Evolutionary conservation across 1,140 invertebrate genomes (phyloP).

Genomic region (Conus ventricosus): DNA sequence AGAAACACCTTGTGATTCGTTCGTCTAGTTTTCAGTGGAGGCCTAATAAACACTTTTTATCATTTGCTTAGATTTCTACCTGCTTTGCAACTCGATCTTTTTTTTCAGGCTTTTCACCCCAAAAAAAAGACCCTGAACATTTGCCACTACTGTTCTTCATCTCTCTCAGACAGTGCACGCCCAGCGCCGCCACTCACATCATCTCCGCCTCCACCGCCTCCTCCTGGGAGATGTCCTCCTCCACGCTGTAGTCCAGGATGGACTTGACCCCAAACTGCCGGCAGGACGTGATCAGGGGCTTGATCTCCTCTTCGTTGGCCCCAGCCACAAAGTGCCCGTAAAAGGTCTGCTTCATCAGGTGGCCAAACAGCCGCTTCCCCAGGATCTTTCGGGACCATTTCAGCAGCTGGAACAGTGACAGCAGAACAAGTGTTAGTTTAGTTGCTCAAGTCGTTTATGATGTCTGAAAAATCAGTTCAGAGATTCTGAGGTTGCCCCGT

Average conservation of each 20-base stretch:
- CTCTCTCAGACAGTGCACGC: too few species aligned
- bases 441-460: not conserved
- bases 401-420: slow-evolving; percentile 85
- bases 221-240: slow-evolving; percentile 90
- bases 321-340: slow-evolving; percentile 96
- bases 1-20: too few species aligned
- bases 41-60: too few species aligned
- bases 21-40: too few species aligned
- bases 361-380: slow-evolving; percentile 89
- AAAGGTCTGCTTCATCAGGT: slow-evolving; percentile 95
- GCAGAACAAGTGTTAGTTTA: not conserved
- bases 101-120: too few species aligned
- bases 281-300: slow-evolving; percentile 84
- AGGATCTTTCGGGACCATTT: slow-evolving; percentile 86
- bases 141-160: too few species aligned
- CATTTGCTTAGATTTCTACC: too few species aligned
- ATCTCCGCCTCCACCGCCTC: slow-evolving; percentile 93
- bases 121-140: too few species aligned
- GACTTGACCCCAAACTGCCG: slow-evolving; percentile 97
- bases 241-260: slow-evolving; percentile 98
- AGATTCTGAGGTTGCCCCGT: not conserved
- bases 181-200: slow-evolving; percentile 81
- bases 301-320: slow-evolving; percentile 71
- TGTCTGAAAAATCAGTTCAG: not conserved
- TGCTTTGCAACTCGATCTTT: too few species aligned